These are phyloP conservation scores for Decapterus maruadsi DNA, from an alignment of 2,797 vertebrate species.

Conservation along the genomic window DNA sequence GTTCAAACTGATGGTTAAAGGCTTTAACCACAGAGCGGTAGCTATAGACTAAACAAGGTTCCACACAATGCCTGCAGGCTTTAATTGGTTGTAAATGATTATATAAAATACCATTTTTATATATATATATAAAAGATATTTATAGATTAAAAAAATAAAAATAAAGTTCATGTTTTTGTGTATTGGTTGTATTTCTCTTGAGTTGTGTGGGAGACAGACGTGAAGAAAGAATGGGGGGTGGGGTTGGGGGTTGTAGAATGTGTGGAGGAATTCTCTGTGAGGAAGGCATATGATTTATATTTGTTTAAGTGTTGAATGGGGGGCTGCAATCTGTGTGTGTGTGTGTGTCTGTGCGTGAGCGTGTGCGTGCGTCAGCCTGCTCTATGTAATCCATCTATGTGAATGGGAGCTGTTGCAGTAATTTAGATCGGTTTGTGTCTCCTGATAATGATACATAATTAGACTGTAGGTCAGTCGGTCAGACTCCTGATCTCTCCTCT, in stretches of 20 bases:
- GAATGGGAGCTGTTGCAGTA: slow-evolving; percentile 95
- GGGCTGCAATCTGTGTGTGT: slow-evolving; percentile 29
- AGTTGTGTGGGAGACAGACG: slow-evolving; percentile 34
- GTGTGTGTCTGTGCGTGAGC: slow-evolving; percentile 47
- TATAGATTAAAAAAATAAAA: slow-evolving; percentile 7
- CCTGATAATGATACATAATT: slow-evolving; percentile 99
- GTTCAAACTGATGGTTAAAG: neutral
- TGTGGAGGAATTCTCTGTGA: slow-evolving; percentile 71
- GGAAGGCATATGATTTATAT: slow-evolving; percentile 85
- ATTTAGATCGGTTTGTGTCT: slow-evolving; percentile 97
- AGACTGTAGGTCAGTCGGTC: slow-evolving; percentile 98
- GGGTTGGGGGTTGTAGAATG: slow-evolving; percentile 34
- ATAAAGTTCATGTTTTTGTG: neutral
- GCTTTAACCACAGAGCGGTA: neutral
- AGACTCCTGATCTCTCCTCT: slow-evolving; percentile 89
- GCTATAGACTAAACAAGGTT: neutral
- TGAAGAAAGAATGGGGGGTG: slow-evolving; percentile 26
- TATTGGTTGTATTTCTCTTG: slow-evolving; percentile 12
- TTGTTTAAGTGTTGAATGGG: slow-evolving; percentile 85
- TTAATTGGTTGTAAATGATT: slow-evolving; percentile 17
- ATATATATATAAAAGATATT: neutral
- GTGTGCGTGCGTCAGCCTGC: slow-evolving; percentile 52
- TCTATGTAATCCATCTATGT: slow-evolving; percentile 91
- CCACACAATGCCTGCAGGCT: neutral
- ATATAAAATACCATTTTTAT: neutral